Base-by-base conservation (phyloP, 1,140 invertebrate genomes). In the Formica selysi region DNA sequence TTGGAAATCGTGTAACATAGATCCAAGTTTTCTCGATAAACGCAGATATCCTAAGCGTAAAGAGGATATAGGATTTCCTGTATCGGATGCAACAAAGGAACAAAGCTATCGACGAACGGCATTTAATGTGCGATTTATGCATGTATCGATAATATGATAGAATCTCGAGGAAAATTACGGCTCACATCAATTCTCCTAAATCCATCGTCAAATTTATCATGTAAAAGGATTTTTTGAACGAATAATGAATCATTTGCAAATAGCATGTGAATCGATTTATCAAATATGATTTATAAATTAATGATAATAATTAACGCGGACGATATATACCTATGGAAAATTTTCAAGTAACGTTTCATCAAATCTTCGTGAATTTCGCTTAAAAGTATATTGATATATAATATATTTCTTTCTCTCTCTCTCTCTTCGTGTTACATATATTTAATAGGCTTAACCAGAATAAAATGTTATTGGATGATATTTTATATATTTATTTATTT, bases 61-160 rank as follows among this genome's bases (percentile, higher is more conserved):
- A 73, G 73, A 89, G 84, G 70, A 89, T 76, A 78, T 61, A 85
- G 76, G 79, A 85, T 86, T 86, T 89, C 62, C 68, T 90, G 74
- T 68, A 85, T 51, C 44, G 67, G 32, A 32, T 38, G 41, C 51
- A 85, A 89, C 80, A 81, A 84, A 84, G 78, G 70, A 91, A 91
- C 54, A 88, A 91, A 90, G 84, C 97, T 48, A 32, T 41, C 61
- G 74, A 62, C 8, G 36, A 80, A 76, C 87, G 76, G 59, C 61
- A 76, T 81, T 89, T 73, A 86, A 90, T 80, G 32, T 44, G 44
- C 29, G 19, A 51, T 29, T 57, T 57, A 22, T 11, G 44, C 16
- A 57, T 59, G 62, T 83, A 89, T 65, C 59, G 2, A 41, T 41
- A 41, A 29, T 29, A 70, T 65, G 73, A 87, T 71, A 83, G 64